A percentile compares a stretch with the other conserved stretches of the same genome.
Conservation (phyloP, 2,797 vertebrate species). For the Rhinophrynus dorsalis region DNA sequence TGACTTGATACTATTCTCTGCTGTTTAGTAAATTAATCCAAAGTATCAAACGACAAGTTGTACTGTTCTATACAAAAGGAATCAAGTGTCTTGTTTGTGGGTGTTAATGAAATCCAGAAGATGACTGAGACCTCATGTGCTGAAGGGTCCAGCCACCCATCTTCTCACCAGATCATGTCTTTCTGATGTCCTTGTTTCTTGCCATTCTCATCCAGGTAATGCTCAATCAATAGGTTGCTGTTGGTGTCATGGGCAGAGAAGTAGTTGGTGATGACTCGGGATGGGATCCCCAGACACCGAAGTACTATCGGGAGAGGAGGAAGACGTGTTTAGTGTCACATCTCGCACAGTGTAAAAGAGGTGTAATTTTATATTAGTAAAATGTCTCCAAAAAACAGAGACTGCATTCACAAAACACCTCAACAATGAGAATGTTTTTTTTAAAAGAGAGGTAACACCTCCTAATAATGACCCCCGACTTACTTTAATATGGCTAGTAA, state of each 20-base stretch:
- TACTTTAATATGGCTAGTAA: too few species aligned
- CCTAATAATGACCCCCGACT: too few species aligned
- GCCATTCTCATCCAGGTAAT: slow-evolving; percentile 71
- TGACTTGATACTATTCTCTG: too few species aligned
- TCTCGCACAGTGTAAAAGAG: too few species aligned
- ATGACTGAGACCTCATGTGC: neutral
- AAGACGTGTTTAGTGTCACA: neutral
- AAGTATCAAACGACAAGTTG: too few species aligned
- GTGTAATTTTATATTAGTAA: too few species aligned
- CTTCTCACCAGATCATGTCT: slow-evolving; percentile 81
- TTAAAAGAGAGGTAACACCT: too few species aligned
- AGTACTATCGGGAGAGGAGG: slow-evolving; percentile 70
- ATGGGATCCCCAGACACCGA: slow-evolving; percentile 86
- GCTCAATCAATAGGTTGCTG: slow-evolving; percentile 86
- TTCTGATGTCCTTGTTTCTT: slow-evolving; percentile 51
- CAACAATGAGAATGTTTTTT: too few species aligned
- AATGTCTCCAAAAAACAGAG: too few species aligned
- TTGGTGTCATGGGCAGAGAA: slow-evolving; percentile 90
- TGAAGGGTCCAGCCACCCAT: neutral
- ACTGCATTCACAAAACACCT: too few species aligned
- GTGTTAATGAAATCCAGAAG: neutral
- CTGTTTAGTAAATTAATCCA: too few species aligned
- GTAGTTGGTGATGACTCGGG: slow-evolving; percentile 89
- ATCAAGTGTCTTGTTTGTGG: neutral
- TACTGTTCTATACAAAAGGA: too few species aligned